phyloP scores from a whole-genome alignment of 2,888 invertebrate species.

The Balanococcus diminutus region DNA sequence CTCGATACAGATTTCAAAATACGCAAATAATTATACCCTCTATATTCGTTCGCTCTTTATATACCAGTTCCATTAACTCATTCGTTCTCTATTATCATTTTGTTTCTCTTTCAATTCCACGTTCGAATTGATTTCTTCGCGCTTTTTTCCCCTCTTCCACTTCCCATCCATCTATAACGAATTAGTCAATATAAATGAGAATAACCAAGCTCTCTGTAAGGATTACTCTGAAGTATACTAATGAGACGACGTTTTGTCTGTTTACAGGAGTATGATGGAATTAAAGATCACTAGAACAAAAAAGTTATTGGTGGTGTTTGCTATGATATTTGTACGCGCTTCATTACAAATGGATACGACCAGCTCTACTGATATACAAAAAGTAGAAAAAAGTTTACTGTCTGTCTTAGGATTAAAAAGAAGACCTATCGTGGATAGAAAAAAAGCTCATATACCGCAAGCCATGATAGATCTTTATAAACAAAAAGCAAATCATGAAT shows the following conservation, averaged over 20 bases:
- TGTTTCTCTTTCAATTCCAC: background rate
- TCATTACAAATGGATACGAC: slow-evolving; percentile 38
- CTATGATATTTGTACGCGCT: slow-evolving; percentile 48
- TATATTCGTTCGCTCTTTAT: slow-evolving; percentile 29
- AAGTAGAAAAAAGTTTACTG: slow-evolving; percentile 68
- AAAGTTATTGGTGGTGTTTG: slow-evolving; percentile 50
- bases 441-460: slow-evolving; percentile 60
- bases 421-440: slow-evolving; percentile 64
- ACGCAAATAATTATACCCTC: slow-evolving; percentile 48
- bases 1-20: slow-evolving; percentile 53
- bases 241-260: background rate
- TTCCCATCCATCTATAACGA: too few species aligned
- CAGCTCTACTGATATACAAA: slow-evolving; percentile 14
- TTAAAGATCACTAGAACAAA: slow-evolving; percentile 37
- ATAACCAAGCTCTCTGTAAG: too few species aligned
- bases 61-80: slow-evolving; percentile 41
- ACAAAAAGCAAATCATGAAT: slow-evolving; percentile 74
- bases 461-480: slow-evolving; percentile 63
- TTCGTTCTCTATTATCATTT: slow-evolving; percentile 30
- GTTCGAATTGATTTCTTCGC: slow-evolving; percentile 33
- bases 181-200: too few species aligned
- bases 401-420: slow-evolving; percentile 68
- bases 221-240: too few species aligned
- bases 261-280: slow-evolving; percentile 54
- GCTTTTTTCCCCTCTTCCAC: background rate